Conservation (phyloP, 2,113 vertebrate species). For the Choloepus hoffmanni region DNA sequence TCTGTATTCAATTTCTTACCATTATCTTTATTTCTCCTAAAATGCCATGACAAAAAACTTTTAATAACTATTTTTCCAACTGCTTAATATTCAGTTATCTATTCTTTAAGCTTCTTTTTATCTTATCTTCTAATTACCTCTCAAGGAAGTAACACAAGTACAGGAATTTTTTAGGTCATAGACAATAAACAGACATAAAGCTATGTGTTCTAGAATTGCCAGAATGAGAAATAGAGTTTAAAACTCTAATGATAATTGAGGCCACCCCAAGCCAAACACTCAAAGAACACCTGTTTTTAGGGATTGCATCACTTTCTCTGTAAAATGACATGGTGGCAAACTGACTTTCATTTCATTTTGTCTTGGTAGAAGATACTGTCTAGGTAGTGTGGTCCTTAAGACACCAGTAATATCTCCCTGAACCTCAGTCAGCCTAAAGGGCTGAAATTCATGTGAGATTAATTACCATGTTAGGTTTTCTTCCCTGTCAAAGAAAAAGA, state of each 20-base stretch:
- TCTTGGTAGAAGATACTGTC: not conserved
- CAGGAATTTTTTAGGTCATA: not conserved
- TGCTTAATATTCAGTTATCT: not conserved
- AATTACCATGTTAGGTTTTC: not conserved
- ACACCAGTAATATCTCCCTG: not conserved
- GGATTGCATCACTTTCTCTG: not conserved
- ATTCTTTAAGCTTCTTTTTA: not conserved
- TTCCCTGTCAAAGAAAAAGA: not conserved
- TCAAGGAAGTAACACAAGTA: not conserved
- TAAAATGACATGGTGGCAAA: not conserved
- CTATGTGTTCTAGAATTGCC: not conserved
- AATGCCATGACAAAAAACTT: not conserved
- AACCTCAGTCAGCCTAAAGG: not conserved
- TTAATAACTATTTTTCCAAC: not conserved
- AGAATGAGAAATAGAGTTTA: not conserved
- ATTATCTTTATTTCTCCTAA: not conserved
- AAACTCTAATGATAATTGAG: not conserved
- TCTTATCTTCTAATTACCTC: not conserved
- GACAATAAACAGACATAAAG: not conserved
- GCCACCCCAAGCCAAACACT: not conserved
- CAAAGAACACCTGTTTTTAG: not conserved
- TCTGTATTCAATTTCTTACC: slow-evolving; percentile 11
- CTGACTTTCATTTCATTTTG: not conserved
- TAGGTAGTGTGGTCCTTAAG: not conserved
- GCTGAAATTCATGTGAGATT: not conserved